Conservation (phyloP, 1,140 invertebrate genomes). For the Cotesia vestalis region DNA sequence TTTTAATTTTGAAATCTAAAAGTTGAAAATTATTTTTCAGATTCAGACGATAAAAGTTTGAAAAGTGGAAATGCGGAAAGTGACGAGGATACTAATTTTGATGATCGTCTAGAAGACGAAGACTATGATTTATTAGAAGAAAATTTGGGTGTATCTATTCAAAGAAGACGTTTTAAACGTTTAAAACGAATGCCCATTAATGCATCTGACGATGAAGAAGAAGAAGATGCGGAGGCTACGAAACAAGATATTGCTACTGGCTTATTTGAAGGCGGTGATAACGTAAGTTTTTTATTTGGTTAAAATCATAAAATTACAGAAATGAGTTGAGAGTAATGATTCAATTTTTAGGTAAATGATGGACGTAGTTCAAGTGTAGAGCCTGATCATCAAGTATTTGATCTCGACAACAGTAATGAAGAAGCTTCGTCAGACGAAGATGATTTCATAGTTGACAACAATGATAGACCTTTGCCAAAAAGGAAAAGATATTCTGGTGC, state of each 20-base stretch:
- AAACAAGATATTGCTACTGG: conserved; percentile 89
- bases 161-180: conserved; percentile 89
- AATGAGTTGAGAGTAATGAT: not conserved
- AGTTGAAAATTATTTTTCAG: conserved; percentile 72
- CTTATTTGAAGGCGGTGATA: conserved; percentile 84
- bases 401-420: conserved; percentile 76
- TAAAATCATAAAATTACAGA: not conserved
- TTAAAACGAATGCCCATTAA: conserved; percentile 85
- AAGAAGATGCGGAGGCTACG: conserved; percentile 76
- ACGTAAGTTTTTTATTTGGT: conserved; percentile 69
- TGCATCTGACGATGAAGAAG: conserved; percentile 81
- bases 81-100: conserved; percentile 66
- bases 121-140: conserved; percentile 98
- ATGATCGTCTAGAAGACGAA: conserved; percentile 95
- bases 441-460: conserved; percentile 98
- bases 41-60: conserved; percentile 73
- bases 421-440: conserved; percentile 87
- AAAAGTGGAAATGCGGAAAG: too few species aligned
- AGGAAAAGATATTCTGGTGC: conserved; percentile 79
- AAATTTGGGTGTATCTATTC: conserved; percentile 95
- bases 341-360: conserved; percentile 71
- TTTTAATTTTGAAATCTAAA: too few species aligned
- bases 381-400: too few species aligned
- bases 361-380: conserved; percentile 59
- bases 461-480: conserved; percentile 87